Evolutionary conservation across 2,797 vertebrate genomes (phyloP), one percentile per base, ranked within the genome.

Genomic region (Danio jaintianensis): DNA sequence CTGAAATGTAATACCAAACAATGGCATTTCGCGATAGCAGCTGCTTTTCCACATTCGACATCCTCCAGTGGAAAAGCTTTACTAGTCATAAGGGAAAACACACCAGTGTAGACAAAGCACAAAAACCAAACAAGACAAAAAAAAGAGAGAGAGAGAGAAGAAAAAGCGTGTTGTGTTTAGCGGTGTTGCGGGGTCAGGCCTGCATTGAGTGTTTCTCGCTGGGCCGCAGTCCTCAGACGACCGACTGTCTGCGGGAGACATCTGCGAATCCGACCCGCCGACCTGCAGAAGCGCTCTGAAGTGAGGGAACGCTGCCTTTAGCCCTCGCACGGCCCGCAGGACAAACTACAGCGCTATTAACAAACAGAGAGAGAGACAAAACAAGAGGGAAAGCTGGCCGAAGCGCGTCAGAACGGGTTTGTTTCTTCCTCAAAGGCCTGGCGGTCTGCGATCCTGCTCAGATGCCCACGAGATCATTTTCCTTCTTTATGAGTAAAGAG

Each of bases 281-380:
- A 97, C 95, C 95, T 90, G 85, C 86, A 93, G 94, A 96, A 96
- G 97, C 95, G 94, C 93, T 96, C 93, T 93, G 95, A 96, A 95
- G 93, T 96, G 90, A 91, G 86, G 87, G 90, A 93, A 92, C 91
- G 92, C 89, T 6, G 22, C 87, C 90, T 95, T 91, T 89, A 93
- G 89, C 89, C 89, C 87, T 90, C 86, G 85, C 83, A 90, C 88
- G 90, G 93, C 93, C 93, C 91, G 88, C 92, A 93, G 91, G 67
- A 91, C 86, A 87, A 92, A 91, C 90, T 92, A 84, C 77, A 70
- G 73, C 85, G 87, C 86, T 76, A 74, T 82, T 83, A 80, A 80
- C 89, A 89, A 81, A 87, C 47, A 43, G 48, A 72, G 71, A 66
- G 43, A 80, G 76, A 83, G 43, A 83, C 29, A 81, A 61, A 85